Conservation (phyloP, 2,888 invertebrate species). For the Cryptus armator region DNA sequence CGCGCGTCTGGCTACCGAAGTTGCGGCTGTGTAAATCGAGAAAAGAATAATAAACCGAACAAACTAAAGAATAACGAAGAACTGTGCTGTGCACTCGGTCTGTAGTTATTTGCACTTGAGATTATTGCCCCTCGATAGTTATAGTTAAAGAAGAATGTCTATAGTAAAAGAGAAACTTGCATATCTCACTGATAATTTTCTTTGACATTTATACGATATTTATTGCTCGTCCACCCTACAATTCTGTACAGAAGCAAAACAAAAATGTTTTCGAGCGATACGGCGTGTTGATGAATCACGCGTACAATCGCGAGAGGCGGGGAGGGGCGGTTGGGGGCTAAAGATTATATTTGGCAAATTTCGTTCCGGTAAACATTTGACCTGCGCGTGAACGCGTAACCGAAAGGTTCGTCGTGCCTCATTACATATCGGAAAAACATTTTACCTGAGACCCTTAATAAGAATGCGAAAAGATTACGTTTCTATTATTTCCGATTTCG, state of each 20-base stretch:
- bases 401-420: slow-evolving; percentile 11
- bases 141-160: neutral
- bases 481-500: slow-evolving; percentile 2
- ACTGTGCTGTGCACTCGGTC: neutral
- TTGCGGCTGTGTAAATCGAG: neutral
- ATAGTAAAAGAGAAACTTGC: neutral
- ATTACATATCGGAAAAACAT: slow-evolving; percentile 56
- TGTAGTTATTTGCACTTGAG: neutral
- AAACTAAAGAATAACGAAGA: neutral
- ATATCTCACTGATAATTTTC: too few relatives aligned
- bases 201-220: too few relatives aligned
- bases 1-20: neutral
- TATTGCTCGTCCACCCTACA: too few relatives aligned
- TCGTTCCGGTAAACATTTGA: slow-evolving; percentile 63
- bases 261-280: slow-evolving; percentile 5
- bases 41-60: neutral
- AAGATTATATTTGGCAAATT: slow-evolving; percentile 26
- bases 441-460: slow-evolving; percentile 55
- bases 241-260: too few relatives aligned
- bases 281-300: slow-evolving; percentile 51
- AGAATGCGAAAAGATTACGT: slow-evolving; percentile 15
- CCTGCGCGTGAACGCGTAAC: slow-evolving; percentile 42
- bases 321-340: neutral
- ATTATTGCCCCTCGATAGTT: neutral
- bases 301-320: slow-evolving; percentile 6